Percentiles rank a stretch among this genome's conserved stretches.
phyloP scores from a whole-genome alignment of 2,888 invertebrate species.

The Hoplodrina ambigua region DNA sequence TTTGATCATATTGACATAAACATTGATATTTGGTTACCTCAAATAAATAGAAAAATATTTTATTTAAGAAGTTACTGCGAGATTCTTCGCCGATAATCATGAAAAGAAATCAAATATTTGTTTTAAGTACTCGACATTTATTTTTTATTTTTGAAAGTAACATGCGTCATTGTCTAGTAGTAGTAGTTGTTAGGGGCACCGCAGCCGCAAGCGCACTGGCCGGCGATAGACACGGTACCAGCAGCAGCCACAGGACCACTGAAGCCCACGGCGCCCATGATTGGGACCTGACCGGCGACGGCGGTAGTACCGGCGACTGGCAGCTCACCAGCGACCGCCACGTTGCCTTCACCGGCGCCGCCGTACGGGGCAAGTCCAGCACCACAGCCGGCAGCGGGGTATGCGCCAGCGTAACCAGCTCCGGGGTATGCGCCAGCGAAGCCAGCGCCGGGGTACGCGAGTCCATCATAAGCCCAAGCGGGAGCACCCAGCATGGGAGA shows the following conservation, averaged over 20 bases:
- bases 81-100: too few relatives aligned
- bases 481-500: neutral
- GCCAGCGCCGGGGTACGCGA: neutral
- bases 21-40: too few relatives aligned
- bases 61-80: too few relatives aligned
- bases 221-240: slow-evolving; percentile 62
- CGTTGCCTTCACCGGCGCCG: slow-evolving; percentile 53
- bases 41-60: too few relatives aligned
- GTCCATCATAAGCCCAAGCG: too few relatives aligned
- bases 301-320: slow-evolving; percentile 66
- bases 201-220: slow-evolving; percentile 65
- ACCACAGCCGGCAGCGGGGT: slow-evolving; percentile 7
- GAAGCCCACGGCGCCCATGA: slow-evolving; percentile 66
- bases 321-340: slow-evolving; percentile 58
- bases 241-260: slow-evolving; percentile 59
- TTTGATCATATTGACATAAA: too few relatives aligned
- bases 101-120: too few relatives aligned
- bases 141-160: too few relatives aligned
- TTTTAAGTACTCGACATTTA: too few relatives aligned
- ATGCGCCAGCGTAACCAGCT: neutral
- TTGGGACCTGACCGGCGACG: slow-evolving; percentile 65
- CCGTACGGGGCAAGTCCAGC: slow-evolving; percentile 32
- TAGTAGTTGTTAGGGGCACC: slow-evolving; percentile 7
- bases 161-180: neutral
- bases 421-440: neutral